phyloP scores from a whole-genome alignment of 2,888 invertebrate genomes.

The Mimachlamys varia region DNA sequence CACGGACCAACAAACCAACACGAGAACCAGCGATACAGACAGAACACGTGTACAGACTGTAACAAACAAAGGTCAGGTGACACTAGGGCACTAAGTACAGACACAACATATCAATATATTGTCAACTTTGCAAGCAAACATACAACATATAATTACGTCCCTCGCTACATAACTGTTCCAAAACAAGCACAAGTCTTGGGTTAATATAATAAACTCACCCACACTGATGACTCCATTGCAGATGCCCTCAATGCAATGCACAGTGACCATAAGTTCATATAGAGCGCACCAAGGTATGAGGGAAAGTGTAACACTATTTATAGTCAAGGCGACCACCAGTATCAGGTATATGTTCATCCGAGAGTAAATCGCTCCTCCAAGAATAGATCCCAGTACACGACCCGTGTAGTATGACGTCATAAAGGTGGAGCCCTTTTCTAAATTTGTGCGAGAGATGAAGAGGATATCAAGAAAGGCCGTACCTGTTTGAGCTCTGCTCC shows the following conservation, averaged over 20 bases:
- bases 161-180: no score
- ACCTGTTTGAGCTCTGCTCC: neutral
- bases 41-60: no score
- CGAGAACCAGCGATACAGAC: no score
- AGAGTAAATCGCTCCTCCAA: conserved; percentile 31
- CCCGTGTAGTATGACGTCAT: neutral
- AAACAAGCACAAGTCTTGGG: no score
- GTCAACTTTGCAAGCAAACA: no score
- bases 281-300: conserved; percentile 75
- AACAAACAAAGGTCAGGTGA: no score
- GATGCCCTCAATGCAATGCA: conserved; percentile 71
- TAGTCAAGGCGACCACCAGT: neutral
- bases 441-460: neutral
- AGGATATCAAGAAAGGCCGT: neutral
- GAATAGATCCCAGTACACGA: neutral
- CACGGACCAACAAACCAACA: no score
- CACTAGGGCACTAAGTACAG: no score
- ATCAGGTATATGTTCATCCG: conserved; percentile 51
- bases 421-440: neutral
- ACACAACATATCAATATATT: no score
- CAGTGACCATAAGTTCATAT: conserved; percentile 66
- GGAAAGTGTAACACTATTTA: conserved; percentile 44
- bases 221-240: conserved; percentile 79
- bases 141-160: no score
- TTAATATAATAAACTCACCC: conserved; percentile 63